phyloP scores from a whole-genome alignment of 1,140 invertebrate species.

The Cherax quadricarinatus region DNA sequence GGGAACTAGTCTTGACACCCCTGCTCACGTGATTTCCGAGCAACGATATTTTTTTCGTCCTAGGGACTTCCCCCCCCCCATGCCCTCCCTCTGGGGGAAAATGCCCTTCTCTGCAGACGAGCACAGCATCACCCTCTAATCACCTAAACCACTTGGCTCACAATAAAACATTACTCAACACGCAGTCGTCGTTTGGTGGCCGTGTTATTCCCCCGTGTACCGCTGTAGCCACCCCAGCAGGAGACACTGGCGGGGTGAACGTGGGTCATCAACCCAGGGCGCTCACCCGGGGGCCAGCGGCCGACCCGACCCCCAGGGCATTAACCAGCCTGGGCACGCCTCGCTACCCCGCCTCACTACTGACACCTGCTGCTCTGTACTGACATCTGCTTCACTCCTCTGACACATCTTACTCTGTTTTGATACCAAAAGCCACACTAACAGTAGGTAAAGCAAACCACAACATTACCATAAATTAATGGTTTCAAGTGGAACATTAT shows the following conservation, averaged over 20 bases:
- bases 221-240: neutral
- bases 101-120: too few species aligned
- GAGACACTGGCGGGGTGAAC: slow-evolving; percentile 33
- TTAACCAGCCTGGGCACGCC: neutral
- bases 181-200: too few species aligned
- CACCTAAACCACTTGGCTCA: neutral
- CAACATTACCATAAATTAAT: too few species aligned
- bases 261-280: slow-evolving; percentile 57
- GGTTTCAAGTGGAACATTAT: too few species aligned
- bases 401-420: too few species aligned
- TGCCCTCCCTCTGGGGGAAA: neutral
- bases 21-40: slow-evolving; percentile 51
- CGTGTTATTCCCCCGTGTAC: neutral
- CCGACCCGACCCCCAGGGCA: slow-evolving; percentile 15
- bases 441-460: too few species aligned
- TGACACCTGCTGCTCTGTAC: neutral
- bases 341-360: neutral
- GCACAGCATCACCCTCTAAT: too few species aligned
- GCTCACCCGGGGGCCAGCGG: slow-evolving; percentile 31
- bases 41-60: neutral
- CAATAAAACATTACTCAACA: neutral
- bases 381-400: neutral
- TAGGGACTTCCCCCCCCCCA: neutral
- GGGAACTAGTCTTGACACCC: slow-evolving; percentile 49
- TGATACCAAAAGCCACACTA: too few species aligned